Conservation (phyloP, 2,797 vertebrate genomes). For the Picus viridis region DNA sequence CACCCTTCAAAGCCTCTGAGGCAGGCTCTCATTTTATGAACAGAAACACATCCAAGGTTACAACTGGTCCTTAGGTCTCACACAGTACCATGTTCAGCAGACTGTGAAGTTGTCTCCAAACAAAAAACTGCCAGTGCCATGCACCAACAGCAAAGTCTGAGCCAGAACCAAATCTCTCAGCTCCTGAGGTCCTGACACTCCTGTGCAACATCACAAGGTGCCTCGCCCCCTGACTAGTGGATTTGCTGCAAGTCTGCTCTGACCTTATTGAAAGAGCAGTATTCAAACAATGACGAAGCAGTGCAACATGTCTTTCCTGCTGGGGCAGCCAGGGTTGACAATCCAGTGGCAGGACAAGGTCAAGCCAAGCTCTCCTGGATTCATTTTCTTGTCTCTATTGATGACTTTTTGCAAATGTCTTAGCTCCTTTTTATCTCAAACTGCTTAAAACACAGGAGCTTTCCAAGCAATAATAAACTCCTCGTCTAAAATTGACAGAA, state of each 20-base stretch:
- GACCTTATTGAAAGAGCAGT: conserved; percentile 45
- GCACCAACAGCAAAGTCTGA: background rate
- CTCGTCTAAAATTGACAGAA: conserved; percentile 51
- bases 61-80: background rate
- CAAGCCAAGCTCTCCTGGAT: background rate
- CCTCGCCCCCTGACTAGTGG: background rate
- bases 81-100: background rate
- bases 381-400: background rate
- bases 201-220: background rate
- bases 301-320: background rate
- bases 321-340: conserved; percentile 13
- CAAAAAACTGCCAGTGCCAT: background rate
- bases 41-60: background rate
- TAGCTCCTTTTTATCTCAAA: conserved; percentile 24
- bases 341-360: background rate
- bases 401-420: background rate
- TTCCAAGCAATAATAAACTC: conserved; percentile 62
- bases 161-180: background rate
- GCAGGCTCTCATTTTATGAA: background rate
- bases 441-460: background rate
- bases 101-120: conserved; percentile 3
- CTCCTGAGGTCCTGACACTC: background rate
- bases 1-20: background rate
- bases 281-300: conserved; percentile 42
- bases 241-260: conserved; percentile 32